Conservation (phyloP, 1,140 invertebrate species). For the Lordiphosa clarofinis region DNA sequence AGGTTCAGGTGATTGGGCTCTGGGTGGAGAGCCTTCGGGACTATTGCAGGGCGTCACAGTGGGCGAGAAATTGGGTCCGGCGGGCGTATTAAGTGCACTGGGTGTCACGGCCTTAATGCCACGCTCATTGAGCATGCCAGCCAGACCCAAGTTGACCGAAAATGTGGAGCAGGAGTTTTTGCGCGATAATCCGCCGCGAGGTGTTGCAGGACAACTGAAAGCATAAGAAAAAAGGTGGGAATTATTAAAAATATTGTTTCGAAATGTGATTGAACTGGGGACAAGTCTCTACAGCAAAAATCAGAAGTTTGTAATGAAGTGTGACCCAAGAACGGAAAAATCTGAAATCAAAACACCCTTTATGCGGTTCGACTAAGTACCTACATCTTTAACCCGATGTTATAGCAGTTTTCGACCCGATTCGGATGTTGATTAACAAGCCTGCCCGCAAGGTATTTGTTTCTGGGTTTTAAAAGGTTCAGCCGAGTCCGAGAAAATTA, state of each 20-base stretch:
- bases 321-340: no score
- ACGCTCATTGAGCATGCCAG: conserved; percentile 89
- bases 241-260: not conserved
- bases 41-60: conserved; percentile 92
- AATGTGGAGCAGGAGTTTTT: conserved; percentile 89
- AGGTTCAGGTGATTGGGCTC: conserved; percentile 82
- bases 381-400: no score
- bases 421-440: no score
- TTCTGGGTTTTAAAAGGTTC: no score
- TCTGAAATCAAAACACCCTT: no score
- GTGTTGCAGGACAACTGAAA: conserved; percentile 81
- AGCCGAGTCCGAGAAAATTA: no score
- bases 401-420: no score
- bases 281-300: no score
- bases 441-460: no score
- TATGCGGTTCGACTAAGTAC: no score
- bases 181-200: conserved; percentile 82
- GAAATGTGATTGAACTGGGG: not conserved
- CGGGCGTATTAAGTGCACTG: conserved; percentile 85
- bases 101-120: conserved; percentile 88
- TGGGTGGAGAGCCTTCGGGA: conserved; percentile 83
- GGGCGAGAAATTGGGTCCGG: conserved; percentile 85
- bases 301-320: no score
- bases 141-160: conserved; percentile 88
- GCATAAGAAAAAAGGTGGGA: not conserved